Base-by-base conservation (phyloP, 1,140 invertebrate species). In the Camponotus pennsylvanicus region DNA sequence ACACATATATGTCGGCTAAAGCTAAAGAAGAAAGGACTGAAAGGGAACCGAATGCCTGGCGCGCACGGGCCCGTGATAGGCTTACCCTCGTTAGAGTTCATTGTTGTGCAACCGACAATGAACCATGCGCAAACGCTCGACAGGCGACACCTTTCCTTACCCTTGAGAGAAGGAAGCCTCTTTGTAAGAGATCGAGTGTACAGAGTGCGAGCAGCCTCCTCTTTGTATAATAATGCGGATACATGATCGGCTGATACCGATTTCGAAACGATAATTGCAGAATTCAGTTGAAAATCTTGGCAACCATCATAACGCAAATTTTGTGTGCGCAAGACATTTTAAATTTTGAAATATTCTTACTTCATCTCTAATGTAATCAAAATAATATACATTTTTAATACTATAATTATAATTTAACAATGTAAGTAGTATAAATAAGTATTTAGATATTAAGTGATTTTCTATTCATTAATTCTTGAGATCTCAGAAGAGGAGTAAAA, bases 91-190 rank as follows among this genome's bases (percentile, higher is more conserved):
- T 61, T 77, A 77, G 71, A 77, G 71, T 77, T 66, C 85, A 55
- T 80, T 77, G 67, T 89, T 89, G 76, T 64, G 87, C 87, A 88
- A 88, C 64, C 83, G 80, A 88, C 88, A 88, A 88, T 89, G 83
- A 86, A 79, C 82, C 55, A 67, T 57, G 69, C 75, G 75, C 76
- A 86, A 89, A 88, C 82, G 55, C 49, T 87, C 13, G 66, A 66
- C 71, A 70, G 49, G 73, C 89, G 42, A 42, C 78, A 89, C 88
- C 85, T 90, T 90, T 87, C 85, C 85, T 83, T 89, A 89, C 84
- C 88, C 84, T 89, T 84, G 88, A 75, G 69, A 73, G 77, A 89
- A 77, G 87, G 87, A 89, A 88, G 87, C 87, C 76, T 82, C 85
- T 21, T 18, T 52, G 79, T 42, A 42, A 59, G 21, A 69, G 80